Base-by-base conservation (phyloP, 2,797 vertebrate genomes). In the Sparidentex hasta region DNA sequence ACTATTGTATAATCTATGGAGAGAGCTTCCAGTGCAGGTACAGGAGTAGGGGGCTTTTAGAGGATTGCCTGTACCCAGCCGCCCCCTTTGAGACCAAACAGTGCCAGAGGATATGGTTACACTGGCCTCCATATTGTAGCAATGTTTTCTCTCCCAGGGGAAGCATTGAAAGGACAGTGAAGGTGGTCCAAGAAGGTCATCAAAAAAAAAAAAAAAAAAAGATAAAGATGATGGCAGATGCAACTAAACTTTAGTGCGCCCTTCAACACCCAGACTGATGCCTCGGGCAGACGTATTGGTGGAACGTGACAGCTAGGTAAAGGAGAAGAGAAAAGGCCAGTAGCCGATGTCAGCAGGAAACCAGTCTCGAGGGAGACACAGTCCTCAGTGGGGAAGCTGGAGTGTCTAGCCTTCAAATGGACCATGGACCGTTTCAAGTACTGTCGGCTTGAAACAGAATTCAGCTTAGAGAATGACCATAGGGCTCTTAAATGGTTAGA, bases 121-220 rank as follows among this genome's bases (percentile, higher is more conserved):
- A 33, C 38, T 65, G 27, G 69, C 74, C 72, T 70, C 75, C 71
- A 75, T 77, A 66, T 78, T 72, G 58, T 62, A 74, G 69, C 59
- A 23, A 27, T 66, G 21, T 71, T 78, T 77, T 52, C 27, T 25
- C 68, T 88, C 76, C 51, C 63, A 43, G 23, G 75, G 74, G 54
- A 80, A 61, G 61, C 46, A 52, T 68, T 79, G 78, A 85, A 83
- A 81, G 71, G 65, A 85, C 72, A 83, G 67, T 76, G 82, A 88
- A 82, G 87, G 80, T 85, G 76, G 76, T 76, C 75, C 65, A 48
- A 69, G 81, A 81, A 89, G 86, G 90, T 89, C 88, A 90, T 91
- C 87, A 87, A 84, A 87, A 84, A n/a, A n/a, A n/a, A n/a, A n/a
- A n/a, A n/a, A n/a, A n/a, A n/a, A 85, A 87, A 88, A 71, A 80